A percentile compares a stretch with the other conserved stretches of the same genome.
Conservation (phyloP, 2,888 invertebrate species). For the Philereme vetulata region DNA sequence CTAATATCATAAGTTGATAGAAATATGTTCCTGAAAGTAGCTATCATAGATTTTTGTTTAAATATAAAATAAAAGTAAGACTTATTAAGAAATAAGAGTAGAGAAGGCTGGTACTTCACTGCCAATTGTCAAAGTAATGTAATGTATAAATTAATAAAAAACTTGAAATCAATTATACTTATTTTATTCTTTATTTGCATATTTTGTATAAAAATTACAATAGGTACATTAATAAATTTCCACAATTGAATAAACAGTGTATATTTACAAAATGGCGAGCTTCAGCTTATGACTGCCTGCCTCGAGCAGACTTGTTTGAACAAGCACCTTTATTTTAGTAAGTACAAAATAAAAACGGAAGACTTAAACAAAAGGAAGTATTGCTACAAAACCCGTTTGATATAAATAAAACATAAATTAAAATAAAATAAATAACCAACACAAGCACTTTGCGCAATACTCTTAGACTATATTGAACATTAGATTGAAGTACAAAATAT, state of each 20-base stretch:
- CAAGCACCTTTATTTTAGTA: conserved; percentile 73
- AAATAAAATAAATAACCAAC: conserved; percentile 80
- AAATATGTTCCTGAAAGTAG: conserved; percentile 19
- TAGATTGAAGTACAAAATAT: conserved; percentile 54
- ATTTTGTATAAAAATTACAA: conserved; percentile 82
- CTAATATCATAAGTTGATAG: conserved; percentile 5
- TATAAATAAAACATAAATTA: conserved; percentile 79
- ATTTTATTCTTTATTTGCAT: conserved; percentile 75
- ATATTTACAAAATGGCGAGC: conserved; percentile 74
- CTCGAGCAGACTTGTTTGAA: conserved; percentile 47
- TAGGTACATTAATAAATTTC: conserved; percentile 75
- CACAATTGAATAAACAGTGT: conserved; percentile 63
- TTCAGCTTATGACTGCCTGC: conserved; percentile 58
- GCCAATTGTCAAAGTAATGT: conserved; percentile 9
- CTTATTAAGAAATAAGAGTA: conserved; percentile 9
- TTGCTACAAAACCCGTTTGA: conserved; percentile 72
- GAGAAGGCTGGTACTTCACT: not conserved
- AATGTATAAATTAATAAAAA: conserved; percentile 25
- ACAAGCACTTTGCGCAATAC: conserved; percentile 71
- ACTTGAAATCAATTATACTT: conserved; percentile 31
- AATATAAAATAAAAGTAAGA: conserved; percentile 7
- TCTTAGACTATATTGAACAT: conserved; percentile 63
- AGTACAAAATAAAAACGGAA: conserved; percentile 77
- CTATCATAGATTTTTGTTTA: conserved; percentile 4
- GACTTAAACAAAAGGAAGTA: conserved; percentile 69